Evolutionary conservation across 2,888 invertebrate species (phyloP), one percentile per base, ranked within the genome.

Genomic region (Pimpla rufipes): DNA sequence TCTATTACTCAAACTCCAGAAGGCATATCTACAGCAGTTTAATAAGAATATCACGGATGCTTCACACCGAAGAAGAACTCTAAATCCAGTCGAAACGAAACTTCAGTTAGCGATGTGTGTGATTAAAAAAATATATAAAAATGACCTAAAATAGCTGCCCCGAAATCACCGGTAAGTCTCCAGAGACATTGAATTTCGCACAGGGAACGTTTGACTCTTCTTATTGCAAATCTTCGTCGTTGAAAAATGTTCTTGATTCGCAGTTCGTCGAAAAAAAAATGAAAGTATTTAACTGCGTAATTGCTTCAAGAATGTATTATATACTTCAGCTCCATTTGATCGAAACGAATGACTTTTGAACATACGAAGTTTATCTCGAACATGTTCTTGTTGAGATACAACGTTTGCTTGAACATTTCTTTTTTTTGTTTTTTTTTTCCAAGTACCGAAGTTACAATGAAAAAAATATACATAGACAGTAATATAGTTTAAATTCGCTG

Each of bases 211-310:
- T 6, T 18, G 18, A 8, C 5, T 57, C 29, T 37, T 37, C 35
- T 59, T 37, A 35, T n/a, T 37, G 57, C 0, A n/a, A 57, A 57
- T 57, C 23, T 57, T 42, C 42, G 42, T 42, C 8, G 42, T 42
- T 13, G 11, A 13, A 29, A 13, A 29, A 29, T 57, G 1, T 21
- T 11, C 21, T 50, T 13, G 10, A 55, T 29, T 23, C 13, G 29
- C 13, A 13, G 29, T 57, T 11, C 2, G 8, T 4, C 7, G 10
- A 55, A 5, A 35, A 35, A 57, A n/a, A 35, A 35, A 35, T 35
- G 35, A 59, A 59, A 59, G 35, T 59, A 59, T 57, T 57, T 13
- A 37, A 59, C 35, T 57, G 57, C 21, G 10, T 1, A 62, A 62
- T 35, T 62, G 18, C 59, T 62, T 62, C 23, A 40, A 62, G 16